A percentile compares a stretch with the other conserved stretches of the same genome.
phyloP scores from a whole-genome alignment of 2,888 invertebrate genomes.

The Drosophila bunnanda region DNA sequence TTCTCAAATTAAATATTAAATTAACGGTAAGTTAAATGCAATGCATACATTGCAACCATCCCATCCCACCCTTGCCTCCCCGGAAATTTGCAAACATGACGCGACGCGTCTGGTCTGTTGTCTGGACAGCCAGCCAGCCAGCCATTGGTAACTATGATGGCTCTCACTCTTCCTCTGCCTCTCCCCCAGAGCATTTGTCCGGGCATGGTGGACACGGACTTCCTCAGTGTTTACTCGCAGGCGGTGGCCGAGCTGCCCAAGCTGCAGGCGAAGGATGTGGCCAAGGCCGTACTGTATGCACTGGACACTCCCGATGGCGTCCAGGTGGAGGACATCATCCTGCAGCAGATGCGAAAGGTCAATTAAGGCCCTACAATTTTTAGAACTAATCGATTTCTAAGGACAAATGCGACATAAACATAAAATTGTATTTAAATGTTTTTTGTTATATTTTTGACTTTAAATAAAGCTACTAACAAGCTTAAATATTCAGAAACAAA shows the following conservation, averaged over 20 bases:
- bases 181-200: slow-evolving; percentile 87
- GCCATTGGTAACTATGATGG: slow-evolving; percentile 41
- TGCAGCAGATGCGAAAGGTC: slow-evolving; percentile 81
- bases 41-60: slow-evolving; percentile 56
- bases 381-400: too few relatives aligned
- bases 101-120: slow-evolving; percentile 7
- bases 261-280: slow-evolving; percentile 87
- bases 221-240: slow-evolving; percentile 84
- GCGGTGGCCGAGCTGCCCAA: slow-evolving; percentile 83
- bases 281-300: slow-evolving; percentile 87
- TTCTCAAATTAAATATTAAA: slow-evolving; percentile 85
- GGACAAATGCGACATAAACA: neutral
- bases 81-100: slow-evolving; percentile 35
- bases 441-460: slow-evolving; percentile 1
- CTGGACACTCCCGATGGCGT: slow-evolving; percentile 87
- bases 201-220: slow-evolving; percentile 87
- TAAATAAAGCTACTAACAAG: neutral
- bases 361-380: slow-evolving; percentile 34
- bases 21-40: slow-evolving; percentile 84
- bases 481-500: neutral
- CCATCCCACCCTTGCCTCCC: neutral
- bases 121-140: neutral
- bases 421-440: neutral
- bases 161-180: slow-evolving; percentile 27
- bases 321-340: slow-evolving; percentile 85